These are phyloP conservation scores for Hippolais icterina DNA, from an alignment of 2,113 vertebrate genomes.

Conservation along the genomic window DNA sequence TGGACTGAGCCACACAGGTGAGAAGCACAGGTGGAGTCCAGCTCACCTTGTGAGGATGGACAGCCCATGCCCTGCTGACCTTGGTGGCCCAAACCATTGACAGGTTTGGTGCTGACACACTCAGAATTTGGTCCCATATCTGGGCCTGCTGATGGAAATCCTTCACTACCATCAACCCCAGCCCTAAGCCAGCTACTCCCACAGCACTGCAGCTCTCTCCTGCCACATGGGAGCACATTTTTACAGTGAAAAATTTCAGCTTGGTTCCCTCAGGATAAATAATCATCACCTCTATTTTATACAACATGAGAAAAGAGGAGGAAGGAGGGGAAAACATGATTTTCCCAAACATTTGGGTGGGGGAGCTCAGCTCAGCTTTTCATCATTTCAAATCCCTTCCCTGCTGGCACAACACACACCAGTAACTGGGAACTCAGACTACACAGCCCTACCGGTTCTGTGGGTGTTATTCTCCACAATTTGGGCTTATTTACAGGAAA, in stretches of 20 bases:
- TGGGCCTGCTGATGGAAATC: not conserved
- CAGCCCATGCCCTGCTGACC: not conserved
- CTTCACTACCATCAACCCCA: not conserved
- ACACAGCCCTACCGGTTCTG: not conserved
- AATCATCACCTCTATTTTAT: not conserved
- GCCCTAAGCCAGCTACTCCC: not conserved
- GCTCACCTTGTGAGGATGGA: not conserved
- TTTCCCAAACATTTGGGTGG: not conserved
- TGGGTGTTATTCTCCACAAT: not conserved
- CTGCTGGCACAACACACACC: not conserved
- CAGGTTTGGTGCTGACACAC: not conserved
- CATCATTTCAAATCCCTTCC: not conserved
- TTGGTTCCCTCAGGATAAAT: not conserved
- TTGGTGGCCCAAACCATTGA: not conserved
- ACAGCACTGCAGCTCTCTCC: not conserved
- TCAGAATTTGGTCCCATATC: not conserved
- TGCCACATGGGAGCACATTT: not conserved
- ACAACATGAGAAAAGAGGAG: not conserved
- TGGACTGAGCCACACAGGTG: not conserved
- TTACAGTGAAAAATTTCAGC: not conserved
- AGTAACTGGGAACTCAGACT: not conserved
- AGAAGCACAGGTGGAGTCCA: not conserved
- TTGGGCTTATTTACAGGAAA: not conserved
- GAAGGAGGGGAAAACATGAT: not conserved
- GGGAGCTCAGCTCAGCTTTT: not conserved